Base-by-base conservation (phyloP, 2,797 vertebrate genomes). In the Cuculus canorus region DNA sequence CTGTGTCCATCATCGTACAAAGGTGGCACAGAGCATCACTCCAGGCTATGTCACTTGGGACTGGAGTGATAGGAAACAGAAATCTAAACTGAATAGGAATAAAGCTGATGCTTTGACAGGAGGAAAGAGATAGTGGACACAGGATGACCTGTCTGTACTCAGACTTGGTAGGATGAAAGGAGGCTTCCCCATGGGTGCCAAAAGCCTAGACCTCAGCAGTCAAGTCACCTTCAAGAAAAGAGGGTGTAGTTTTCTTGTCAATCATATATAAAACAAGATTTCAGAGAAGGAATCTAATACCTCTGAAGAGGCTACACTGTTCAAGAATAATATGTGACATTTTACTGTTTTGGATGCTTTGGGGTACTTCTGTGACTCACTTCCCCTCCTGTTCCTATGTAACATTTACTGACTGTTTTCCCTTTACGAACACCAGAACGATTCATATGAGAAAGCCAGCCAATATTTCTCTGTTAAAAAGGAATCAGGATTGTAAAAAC, bases 401-500 rank as follows among this genome's bases (percentile, higher is more conserved):
- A 76, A 88, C 17, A 45, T 75, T 88, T 85, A 47, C 32, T 54
- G 76, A 19, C 76, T 69, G 4, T 52, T 92, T 92, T 91, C 52
- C 76, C n/a, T 88, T 88, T 91, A 43, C 59, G 70, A 92, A 25
- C 28, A 81, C 27, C 63, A 92, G 52, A 86, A 63, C 0, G 2
- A 79, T 60, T 86, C 54, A 10, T 43, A 56, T 35, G 23, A 72
- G 66, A 72, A 92, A 63, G 23, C 10, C 47, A 86, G 65, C 15
- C 76, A 96, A 45, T 41, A 94, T 91, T 73, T 83, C 76, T 75
- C 76, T 83, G 66, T 86, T 88, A 82, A 66, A 91, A 82, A 57
- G 71, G 11, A 92, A 86, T 60, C 35, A 76, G 47, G 30, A 33
- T 76, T 83, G 17, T 72, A 84, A 66, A 63, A 81, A 65, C 32